phyloP scores from a whole-genome alignment of 2,797 vertebrate species.

The Ctenopoma multispine region DNA sequence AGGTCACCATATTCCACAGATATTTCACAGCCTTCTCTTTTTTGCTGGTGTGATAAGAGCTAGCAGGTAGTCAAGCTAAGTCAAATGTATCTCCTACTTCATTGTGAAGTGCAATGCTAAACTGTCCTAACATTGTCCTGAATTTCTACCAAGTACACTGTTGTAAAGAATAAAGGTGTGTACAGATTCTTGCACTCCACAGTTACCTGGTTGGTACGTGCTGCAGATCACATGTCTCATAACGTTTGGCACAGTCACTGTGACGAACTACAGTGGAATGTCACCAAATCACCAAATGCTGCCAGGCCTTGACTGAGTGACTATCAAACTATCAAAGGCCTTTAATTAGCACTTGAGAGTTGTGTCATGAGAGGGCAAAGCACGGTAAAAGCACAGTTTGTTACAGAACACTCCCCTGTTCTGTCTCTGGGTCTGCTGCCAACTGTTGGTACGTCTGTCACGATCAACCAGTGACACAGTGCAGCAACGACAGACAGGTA shows the following conservation, averaged over 20 bases:
- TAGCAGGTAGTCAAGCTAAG: no score
- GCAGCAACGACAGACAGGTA: background rate
- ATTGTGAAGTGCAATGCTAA: background rate
- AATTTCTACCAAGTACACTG: background rate
- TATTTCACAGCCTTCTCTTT: background rate
- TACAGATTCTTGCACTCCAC: background rate
- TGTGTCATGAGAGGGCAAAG: slow-evolving; percentile 4
- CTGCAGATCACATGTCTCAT: background rate
- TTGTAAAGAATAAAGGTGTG: background rate
- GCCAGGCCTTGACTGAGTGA: slow-evolving; percentile 1
- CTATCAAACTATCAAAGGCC: slow-evolving; percentile 12
- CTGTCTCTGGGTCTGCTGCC: background rate
- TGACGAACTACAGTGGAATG: slow-evolving; percentile 35
- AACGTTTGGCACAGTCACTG: background rate
- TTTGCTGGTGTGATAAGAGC: background rate
- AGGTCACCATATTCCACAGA: background rate
- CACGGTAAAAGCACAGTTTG: slow-evolving; percentile 19
- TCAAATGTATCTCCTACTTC: background rate
- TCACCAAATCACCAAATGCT: slow-evolving; percentile 16
- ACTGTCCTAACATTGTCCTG: background rate
- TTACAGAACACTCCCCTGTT: slow-evolving; percentile 21
- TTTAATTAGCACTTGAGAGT: slow-evolving; percentile 32
- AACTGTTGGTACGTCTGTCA: background rate
- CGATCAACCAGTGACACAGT: background rate
- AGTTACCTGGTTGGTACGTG: background rate